Evolutionary conservation across 2,888 invertebrate genomes (phyloP), one percentile per base, ranked within the genome.

Genomic region (Ophioninae sp.): DNA sequence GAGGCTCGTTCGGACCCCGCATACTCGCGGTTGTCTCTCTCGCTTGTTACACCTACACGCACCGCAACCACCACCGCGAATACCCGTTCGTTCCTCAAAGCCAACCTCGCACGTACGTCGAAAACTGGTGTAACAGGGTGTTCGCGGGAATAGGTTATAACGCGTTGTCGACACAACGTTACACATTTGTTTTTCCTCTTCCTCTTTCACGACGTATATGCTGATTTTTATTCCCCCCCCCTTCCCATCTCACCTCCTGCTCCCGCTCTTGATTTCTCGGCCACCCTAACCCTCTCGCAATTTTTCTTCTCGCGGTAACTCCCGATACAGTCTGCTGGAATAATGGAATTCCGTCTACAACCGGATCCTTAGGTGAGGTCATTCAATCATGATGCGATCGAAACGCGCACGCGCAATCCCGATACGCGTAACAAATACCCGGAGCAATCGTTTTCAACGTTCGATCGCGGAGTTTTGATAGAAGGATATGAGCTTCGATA

Each of bases 1-100:
- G 78, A 70, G 44, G 74, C 72, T 68, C 64, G 81, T 79, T 72
- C 75, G 74, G 64, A 78, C 78, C 72, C 20, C 74, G 78, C 83
- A 30, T 77, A 83, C 67, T 67, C 79, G 81, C 68, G 83, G 75
- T 82, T 78, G 83, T 68, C 77, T 62, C 75, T 81, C 77, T 79
- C 87, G 86, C 78, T 84, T 88, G 85, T 84, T 77, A 82, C 89
- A 88, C 89, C 88, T 88, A 87, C 89, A 87, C 85, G 88, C 79
- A 81, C 56, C 80, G 68, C 50, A 62, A 17, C 13, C 2, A 50
- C 50, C 67, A 57, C 69, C 72, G 79, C 83, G 68, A 84, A 69
- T 20, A 61, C 61, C 86, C 84, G 83, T 84, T 85, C 50, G 83
- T 73, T 69, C 64, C 50, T 84, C 61, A 61, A 57, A 50, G 50